Evolutionary conservation across 2,797 vertebrate genomes (phyloP), one percentile per base, ranked within the genome.

Genomic region (Lophotriccus pileatus): DNA sequence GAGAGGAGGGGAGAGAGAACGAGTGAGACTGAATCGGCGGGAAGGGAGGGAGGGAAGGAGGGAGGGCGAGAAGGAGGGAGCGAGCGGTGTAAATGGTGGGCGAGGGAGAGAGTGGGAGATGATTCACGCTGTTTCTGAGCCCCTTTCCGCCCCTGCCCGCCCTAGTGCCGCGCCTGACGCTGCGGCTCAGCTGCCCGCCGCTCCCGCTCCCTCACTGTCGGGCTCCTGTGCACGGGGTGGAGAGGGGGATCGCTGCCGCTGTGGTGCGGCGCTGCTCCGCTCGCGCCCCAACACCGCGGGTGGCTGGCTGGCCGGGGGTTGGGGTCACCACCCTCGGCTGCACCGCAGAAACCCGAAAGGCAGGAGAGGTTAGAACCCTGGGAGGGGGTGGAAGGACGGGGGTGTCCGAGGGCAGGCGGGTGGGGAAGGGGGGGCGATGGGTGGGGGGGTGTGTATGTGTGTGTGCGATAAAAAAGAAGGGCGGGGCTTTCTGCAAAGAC

Each of bases 161-260:
- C 94, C 96, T 84, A 96, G 79, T 75, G 94, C 97, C 85, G 96
- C 94, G 95, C 95, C 77, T 87, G 91, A 14, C 67, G 87, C 78
- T 85, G 90, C 83, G 27, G 85, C 83, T 75, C 70, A 66, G 66
- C 86, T 76, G 80, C 79, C 58, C 59, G 78, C 91, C 93, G 96
- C 95, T 94, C 50, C 77, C 86, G 87, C 96, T 96, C 95, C 94
- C 95, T 91, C 90, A 87, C 95, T 78, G 83, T 73, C 92, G 85
- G 92, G 90, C 76, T 76, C 19, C 82, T 7, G 59, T 39, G 75
- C 47, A 25, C 67, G 64, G 73, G 81, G 92, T 7, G 66, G 52
- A 19, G 60, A 53, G 56, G 83, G 82, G 36, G 36, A 58, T 64
- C 67, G 37, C 84, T 44, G 83, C 62, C 74, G 32, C 21, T 62